Evolutionary conservation across 2,113 vertebrate genomes (phyloP).

Genomic region (Pleuronectes platessa): DNA sequence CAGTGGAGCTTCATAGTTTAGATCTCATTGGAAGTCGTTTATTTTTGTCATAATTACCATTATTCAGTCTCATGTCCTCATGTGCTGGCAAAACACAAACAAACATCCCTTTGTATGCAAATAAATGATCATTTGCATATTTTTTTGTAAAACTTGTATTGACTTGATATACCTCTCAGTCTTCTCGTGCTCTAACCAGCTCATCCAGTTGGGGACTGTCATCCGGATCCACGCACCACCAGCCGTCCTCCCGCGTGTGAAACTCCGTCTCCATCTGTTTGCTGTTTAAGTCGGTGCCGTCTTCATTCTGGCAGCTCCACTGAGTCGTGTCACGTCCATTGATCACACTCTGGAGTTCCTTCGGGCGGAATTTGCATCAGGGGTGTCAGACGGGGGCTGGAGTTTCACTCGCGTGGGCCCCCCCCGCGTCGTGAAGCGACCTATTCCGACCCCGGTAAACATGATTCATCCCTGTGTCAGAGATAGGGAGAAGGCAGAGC

Average conservation of each 20-base stretch:
- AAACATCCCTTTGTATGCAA: neutral
- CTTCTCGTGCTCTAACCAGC: neutral
- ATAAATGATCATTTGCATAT: neutral
- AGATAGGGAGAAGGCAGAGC: conserved; percentile 29
- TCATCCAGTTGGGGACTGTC: neutral
- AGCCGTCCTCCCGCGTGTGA: neutral
- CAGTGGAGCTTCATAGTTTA: neutral
- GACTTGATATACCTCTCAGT: neutral
- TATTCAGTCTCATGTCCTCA: too few relatives aligned
- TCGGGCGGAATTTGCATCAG: conserved; percentile 20
- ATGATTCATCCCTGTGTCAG: neutral
- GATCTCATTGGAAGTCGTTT: neutral
- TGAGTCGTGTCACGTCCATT: conserved; percentile 19
- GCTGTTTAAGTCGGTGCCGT: neutral
- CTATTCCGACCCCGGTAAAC: conserved; percentile 32
- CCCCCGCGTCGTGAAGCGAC: conserved; percentile 38
- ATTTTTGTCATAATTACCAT: too few relatives aligned
- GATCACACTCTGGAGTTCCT: conserved; percentile 19
- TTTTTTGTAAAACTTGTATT: neutral
- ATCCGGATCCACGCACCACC: neutral
- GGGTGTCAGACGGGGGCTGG: conserved; percentile 12
- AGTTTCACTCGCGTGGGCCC: conserved; percentile 23
- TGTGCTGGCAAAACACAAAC: too few relatives aligned
- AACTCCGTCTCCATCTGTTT: neutral
- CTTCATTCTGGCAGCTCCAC: neutral